phyloP scores from a whole-genome alignment of 2,888 invertebrate genomes.

The Heteromyza rotundicornis region DNA sequence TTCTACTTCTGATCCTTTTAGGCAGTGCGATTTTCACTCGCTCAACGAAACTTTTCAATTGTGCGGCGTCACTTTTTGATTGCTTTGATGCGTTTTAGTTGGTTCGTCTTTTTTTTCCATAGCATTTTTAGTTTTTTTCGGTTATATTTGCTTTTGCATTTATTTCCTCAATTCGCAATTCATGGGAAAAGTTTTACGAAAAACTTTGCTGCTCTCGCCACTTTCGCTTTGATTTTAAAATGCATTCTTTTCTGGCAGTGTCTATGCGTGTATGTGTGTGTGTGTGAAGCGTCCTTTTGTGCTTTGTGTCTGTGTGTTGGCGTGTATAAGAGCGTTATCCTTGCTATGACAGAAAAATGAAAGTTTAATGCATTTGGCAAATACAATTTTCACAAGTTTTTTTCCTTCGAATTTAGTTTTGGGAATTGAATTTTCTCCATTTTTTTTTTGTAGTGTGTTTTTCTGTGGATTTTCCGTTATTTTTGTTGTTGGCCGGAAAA shows the following conservation, averaged over 20 bases:
- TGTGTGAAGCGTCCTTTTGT: constrained; percentile 5
- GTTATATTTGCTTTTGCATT: not conserved
- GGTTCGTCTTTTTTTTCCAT: constrained; percentile 53
- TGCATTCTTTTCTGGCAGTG: constrained; percentile 14
- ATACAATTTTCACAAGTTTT: constrained; percentile 47
- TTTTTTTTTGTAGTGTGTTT: constrained; percentile 25
- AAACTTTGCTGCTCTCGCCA: constrained; percentile 30
- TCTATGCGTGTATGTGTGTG: constrained; percentile 7
- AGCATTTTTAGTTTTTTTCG: not conserved
- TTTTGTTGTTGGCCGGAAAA: constrained; percentile 49
- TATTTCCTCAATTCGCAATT: constrained; percentile 40
- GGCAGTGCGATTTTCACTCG: not conserved
- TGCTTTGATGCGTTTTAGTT: constrained; percentile 53
- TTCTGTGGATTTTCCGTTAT: constrained; percentile 31
- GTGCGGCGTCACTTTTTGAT: constrained; percentile 49
- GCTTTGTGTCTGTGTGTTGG: too few species aligned
- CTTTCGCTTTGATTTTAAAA: constrained; percentile 52
- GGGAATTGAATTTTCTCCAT: constrained; percentile 39
- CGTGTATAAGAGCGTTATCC: too few species aligned
- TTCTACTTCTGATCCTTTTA: not conserved
- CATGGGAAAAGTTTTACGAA: constrained; percentile 47
- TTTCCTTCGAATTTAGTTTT: constrained; percentile 36
- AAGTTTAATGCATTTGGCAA: constrained; percentile 59
- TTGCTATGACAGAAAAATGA: constrained; percentile 52
- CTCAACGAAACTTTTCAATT: constrained; percentile 2